Percentiles rank a stretch among this genome's conserved stretches.
Evolutionary conservation across 2,888 invertebrate species (phyloP).

Genomic region (Erebia epiphron): DNA sequence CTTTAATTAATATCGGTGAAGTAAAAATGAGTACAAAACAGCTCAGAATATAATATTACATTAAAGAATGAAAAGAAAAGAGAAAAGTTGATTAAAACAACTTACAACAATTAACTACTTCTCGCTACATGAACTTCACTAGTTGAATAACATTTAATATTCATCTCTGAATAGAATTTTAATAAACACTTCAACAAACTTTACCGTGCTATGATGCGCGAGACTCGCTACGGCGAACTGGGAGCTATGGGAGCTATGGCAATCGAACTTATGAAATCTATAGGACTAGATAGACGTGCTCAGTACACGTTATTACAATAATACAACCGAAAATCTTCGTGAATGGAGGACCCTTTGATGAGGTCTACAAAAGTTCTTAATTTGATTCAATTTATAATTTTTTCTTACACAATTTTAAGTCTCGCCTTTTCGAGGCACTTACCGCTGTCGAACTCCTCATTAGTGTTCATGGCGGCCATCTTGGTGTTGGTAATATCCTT

Average conservation of each 20-base stretch:
- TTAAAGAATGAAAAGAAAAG: conserved; percentile 6
- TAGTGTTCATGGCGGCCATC: conserved; percentile 92
- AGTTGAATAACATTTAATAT: conserved; percentile 31
- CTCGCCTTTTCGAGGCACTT: conserved; percentile 71
- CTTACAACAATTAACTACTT: conserved; percentile 30
- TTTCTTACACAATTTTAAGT: conserved; percentile 50
- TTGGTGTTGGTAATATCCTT: conserved; percentile 97
- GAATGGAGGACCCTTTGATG: conserved; percentile 19
- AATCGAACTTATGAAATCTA: conserved; percentile 47
- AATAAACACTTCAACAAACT: conserved; percentile 59
- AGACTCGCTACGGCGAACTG: conserved; percentile 67
- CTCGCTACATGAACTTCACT: conserved; percentile 21
- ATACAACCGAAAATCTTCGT: conserved; percentile 35
- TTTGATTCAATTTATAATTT: conserved; percentile 38
- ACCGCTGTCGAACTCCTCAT: conserved; percentile 94
- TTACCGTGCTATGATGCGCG: conserved; percentile 79
- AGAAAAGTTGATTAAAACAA: conserved; percentile 18
- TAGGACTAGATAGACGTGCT: conserved; percentile 72
- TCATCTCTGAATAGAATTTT: conserved; percentile 45
- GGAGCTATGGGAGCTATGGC: conserved; percentile 71
- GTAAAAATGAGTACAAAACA: conserved; percentile 1
- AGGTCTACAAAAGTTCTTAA: conserved; percentile 29
- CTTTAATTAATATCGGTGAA: not conserved
- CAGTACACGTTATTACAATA: conserved; percentile 62
- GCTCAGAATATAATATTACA: not conserved